phyloP scores from a whole-genome alignment of 2,113 vertebrate species.

The Zosterops borbonicus region DNA sequence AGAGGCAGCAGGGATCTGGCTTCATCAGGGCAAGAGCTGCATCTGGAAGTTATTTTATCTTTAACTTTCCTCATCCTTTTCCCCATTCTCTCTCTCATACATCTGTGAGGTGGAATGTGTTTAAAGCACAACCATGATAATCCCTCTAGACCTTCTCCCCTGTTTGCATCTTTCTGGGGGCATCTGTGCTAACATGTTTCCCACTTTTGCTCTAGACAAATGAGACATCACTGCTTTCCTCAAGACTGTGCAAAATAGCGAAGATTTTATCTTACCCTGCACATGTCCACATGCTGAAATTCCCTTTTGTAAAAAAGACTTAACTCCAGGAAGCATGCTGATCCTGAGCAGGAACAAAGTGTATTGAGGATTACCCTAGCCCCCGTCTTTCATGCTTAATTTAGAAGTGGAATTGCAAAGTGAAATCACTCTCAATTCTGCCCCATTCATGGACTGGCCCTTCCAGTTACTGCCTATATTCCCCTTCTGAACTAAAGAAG shows the following conservation, averaged over 20 bases:
- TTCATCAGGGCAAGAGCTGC: slow-evolving; percentile 31
- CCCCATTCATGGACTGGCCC: neutral
- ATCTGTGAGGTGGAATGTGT: slow-evolving; percentile 33
- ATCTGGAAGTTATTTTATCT: slow-evolving; percentile 59
- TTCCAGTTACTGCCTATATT: neutral
- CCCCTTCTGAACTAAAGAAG: neutral
- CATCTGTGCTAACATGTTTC: neutral
- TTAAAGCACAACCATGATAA: slow-evolving; percentile 13
- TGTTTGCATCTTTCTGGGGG: neutral
- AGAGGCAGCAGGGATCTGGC: slow-evolving; percentile 37
- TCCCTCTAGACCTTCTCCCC: neutral
- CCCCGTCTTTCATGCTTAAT: neutral
- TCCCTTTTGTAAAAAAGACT: neutral
- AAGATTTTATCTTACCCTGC: neutral
- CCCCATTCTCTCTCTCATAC: neutral
- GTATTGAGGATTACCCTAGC: neutral
- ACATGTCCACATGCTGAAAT: neutral
- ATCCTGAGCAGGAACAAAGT: neutral
- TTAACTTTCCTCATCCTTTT: neutral
- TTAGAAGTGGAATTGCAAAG: neutral
- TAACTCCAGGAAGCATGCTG: neutral
- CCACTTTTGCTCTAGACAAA: slow-evolving; percentile 34
- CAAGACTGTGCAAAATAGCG: neutral
- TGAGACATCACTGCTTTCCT: neutral
- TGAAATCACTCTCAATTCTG: neutral